Evolutionary conservation across 2,113 vertebrate genomes (phyloP), one percentile per base, ranked within the genome.

Genomic region (Haliaeetus leucogaster): DNA sequence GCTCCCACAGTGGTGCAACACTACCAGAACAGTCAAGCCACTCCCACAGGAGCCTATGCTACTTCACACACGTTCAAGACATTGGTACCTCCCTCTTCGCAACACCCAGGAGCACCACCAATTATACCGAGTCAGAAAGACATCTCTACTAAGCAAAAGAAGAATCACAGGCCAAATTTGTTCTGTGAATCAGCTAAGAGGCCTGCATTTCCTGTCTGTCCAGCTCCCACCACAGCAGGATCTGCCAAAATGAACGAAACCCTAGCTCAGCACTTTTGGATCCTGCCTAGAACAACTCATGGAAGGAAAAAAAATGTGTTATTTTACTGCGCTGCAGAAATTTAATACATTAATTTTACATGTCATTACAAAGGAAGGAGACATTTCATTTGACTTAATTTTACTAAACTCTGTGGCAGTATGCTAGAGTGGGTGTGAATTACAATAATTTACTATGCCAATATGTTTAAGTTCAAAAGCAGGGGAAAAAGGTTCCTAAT

Each of bases 171-270:
- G 88, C 93, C 96, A 96, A 88, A 72, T 82, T 76, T 62, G 29
- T 65, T 4, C 76, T 18, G 29, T 68, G 85, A 96, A 89, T 92
- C 95, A 94, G 91, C 89, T 43, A 6, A 14, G 43, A 94, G 94
- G 84, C 95, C 94, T 86, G 80, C 89, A 70, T 94, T 96, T 82
- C 97, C 86, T 90, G 97, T 96, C 93, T 80, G 91, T 96, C 93
- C 95, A 90, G 96, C 96, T 97, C 96, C 86, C 86, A 91, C 93
- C 87, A 90, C 93, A 92, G 86, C 88, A 94, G 52, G n/a, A 96
- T 92, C 65, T 90, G 95, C 93, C 95, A 95, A 95, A 87, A 58
- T 8, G 85, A 90, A 70, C 2, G 0, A 95, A 95, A 82, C 5
- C 67, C 85, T 83, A 34, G 82, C 93, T 96, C 95, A 96, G 94